A percentile compares a stretch with the other conserved stretches of the same genome.
phyloP scores from a whole-genome alignment of 2,113 vertebrate genomes.

The Smithornis capensis region DNA sequence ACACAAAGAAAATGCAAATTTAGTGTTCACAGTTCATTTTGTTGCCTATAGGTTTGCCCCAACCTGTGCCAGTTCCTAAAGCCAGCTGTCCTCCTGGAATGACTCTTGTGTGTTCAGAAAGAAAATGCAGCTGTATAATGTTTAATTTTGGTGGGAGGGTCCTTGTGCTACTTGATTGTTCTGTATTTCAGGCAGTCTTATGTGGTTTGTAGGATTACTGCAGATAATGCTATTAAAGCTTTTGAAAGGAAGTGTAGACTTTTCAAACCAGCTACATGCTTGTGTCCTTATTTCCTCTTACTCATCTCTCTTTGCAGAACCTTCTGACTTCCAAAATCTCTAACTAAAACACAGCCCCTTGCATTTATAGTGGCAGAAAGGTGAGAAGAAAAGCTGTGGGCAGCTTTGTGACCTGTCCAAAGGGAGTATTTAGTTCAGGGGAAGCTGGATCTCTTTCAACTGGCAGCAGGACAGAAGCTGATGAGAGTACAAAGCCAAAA shows the following conservation, averaged over 20 bases:
- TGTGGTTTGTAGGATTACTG: background rate
- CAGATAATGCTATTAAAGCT: slow-evolving; percentile 31
- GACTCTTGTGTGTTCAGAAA: background rate
- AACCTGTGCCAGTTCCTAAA: background rate
- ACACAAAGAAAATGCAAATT: background rate
- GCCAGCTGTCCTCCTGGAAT: background rate
- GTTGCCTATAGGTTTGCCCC: background rate
- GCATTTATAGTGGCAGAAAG: background rate
- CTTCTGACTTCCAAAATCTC: background rate
- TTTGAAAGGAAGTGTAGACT: slow-evolving; percentile 12
- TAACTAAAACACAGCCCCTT: background rate
- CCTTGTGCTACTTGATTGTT: background rate
- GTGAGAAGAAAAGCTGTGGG: background rate
- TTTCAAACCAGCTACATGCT: background rate
- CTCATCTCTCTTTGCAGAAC: background rate
- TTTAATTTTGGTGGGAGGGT: background rate
- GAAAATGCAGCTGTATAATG: background rate
- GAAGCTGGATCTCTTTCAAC: background rate
- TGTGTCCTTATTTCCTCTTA: background rate
- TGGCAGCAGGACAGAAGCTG: background rate
- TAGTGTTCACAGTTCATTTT: background rate
- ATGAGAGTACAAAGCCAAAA: background rate
- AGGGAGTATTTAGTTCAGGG: background rate
- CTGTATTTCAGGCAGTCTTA: background rate
- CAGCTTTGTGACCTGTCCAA: background rate